Percentiles rank a stretch among this genome's conserved stretches.
Evolutionary conservation across 1,140 invertebrate species (phyloP).

Genomic region (Heliconius melpomene): DNA sequence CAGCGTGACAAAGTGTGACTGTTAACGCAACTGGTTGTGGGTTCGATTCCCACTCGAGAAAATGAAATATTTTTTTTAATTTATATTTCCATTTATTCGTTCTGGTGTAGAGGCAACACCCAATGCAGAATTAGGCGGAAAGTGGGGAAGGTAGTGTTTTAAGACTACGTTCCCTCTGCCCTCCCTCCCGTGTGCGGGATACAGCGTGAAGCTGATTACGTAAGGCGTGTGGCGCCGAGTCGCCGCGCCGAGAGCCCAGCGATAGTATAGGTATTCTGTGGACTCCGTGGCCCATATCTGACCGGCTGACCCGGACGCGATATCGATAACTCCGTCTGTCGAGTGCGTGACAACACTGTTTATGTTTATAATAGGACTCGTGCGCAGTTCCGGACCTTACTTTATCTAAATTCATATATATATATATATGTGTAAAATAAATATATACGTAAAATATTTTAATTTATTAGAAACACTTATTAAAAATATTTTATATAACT

Average conservation of each 20-base stretch:
- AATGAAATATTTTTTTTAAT: no score
- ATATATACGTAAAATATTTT: background rate
- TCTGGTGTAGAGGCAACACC: no score
- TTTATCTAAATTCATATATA: slow-evolving; percentile 19
- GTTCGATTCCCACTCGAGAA: no score
- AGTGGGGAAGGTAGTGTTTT: no score
- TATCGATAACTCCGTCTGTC: slow-evolving; percentile 63
- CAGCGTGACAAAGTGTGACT: background rate
- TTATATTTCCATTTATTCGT: no score
- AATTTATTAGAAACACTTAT: no score
- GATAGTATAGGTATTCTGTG: slow-evolving; percentile 52
- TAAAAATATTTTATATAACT: no score
- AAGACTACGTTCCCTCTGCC: no score
- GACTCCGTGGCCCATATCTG: slow-evolving; percentile 50
- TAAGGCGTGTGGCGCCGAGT: slow-evolving; percentile 32
- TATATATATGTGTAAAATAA: background rate
- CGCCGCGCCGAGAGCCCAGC: slow-evolving; percentile 28
- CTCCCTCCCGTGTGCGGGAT: no score
- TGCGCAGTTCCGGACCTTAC: slow-evolving; percentile 43
- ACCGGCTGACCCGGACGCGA: slow-evolving; percentile 66
- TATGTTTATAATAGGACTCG: slow-evolving; percentile 55
- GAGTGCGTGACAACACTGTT: slow-evolving; percentile 64
- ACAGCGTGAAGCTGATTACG: slow-evolving; percentile 17
- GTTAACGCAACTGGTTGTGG: no score
- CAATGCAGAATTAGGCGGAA: no score